These are phyloP conservation scores for Genyomyrus donnyi DNA, from an alignment of 2,113 vertebrate genomes.

Conservation along the genomic window DNA sequence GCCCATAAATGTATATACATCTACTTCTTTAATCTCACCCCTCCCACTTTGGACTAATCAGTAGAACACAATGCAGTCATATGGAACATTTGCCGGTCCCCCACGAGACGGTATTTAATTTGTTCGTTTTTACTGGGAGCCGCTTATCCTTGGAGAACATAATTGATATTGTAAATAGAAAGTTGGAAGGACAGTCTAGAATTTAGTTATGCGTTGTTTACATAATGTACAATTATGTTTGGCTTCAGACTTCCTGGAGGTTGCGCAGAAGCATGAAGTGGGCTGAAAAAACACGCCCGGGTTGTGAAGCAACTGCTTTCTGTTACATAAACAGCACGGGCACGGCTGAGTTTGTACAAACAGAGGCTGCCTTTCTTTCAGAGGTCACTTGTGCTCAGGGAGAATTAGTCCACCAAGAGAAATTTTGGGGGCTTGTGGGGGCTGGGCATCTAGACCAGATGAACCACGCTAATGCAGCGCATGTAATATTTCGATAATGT, in stretches of 20 bases:
- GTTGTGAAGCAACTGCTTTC: constrained; percentile 33
- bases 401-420: not conserved
- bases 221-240: constrained; percentile 59
- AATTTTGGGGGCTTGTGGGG: not conserved
- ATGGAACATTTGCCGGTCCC: constrained; percentile 42
- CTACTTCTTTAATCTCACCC: not conserved
- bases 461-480: not conserved
- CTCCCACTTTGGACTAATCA: constrained; percentile 26
- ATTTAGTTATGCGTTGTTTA: constrained; percentile 59
- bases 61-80: constrained; percentile 39
- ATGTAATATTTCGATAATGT: not conserved
- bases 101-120: constrained; percentile 35
- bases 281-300: constrained; percentile 34
- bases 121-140: constrained; percentile 32
- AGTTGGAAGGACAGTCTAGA: constrained; percentile 51
- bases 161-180: constrained; percentile 60
- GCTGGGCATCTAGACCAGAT: not conserved
- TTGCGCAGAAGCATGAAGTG: constrained; percentile 52
- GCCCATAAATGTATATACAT: not conserved
- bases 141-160: constrained; percentile 48
- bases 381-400: constrained; percentile 32
- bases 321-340: constrained; percentile 34
- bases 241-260: constrained; percentile 60
- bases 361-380: constrained; percentile 52
- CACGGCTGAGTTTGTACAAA: constrained; percentile 61